Evolutionary conservation across 2,113 vertebrate genomes (phyloP), one percentile per base, ranked within the genome.

Genomic region (Eurystomus gularis): DNA sequence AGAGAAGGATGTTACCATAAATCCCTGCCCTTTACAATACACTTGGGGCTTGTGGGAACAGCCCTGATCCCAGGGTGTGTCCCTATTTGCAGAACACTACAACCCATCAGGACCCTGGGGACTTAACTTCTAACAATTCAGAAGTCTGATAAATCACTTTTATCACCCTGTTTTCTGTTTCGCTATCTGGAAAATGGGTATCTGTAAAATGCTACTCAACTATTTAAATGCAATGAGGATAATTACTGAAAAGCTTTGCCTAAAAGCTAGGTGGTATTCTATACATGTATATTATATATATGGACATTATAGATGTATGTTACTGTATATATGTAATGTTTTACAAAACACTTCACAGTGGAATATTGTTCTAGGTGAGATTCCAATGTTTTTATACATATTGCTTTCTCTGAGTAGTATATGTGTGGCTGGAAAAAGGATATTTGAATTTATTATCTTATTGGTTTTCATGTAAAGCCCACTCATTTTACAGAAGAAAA

Each of bases 21-120:
- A 58, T 29, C 23, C 3, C 7, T 44, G 24, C 14, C 9, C 25
- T 54, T 46, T 15, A 2, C 29, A 80, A n/a, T 42, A 17, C 7
- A 2, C 17, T 57, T 35, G 8, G 17, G 26, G 4, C 39, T 84
- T 73, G 19, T 60, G 11, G 46, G 54, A 21, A 55, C 15, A 69
- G 13, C 10, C n/a, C 15, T 46, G 0, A 3, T 12, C 15, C 14
- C 14, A 39, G 10, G 8, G 5, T 12, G 9, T 48, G 21, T 49
- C n/a, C 7, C 7, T 48, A 0, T 70, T 29, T 70, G 17, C 33
- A 29, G 4, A 77, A 16, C 24, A 23, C 9, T 37, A 1, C 18
- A 28, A 33, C 1, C 3, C 23, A 18, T 44, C 24, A 58, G 35
- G 11, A 48, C 33, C 7, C 7, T 10, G 7, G 8, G 7, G 10